phyloP scores from a whole-genome alignment of 2,113 vertebrate genomes.

The Apistogramma diplotaenia region DNA sequence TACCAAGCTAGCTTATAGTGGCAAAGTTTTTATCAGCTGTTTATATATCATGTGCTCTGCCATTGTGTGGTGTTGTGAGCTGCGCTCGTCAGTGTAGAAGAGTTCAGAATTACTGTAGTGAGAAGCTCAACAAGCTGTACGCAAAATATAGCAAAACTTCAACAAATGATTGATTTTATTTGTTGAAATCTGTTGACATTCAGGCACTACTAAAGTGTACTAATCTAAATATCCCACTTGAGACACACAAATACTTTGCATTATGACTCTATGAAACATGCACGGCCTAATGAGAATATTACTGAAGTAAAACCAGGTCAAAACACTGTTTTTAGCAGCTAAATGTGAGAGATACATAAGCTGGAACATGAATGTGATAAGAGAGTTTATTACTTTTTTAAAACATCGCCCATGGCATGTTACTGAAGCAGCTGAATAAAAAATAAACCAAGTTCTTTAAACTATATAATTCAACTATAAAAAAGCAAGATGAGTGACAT shows the following conservation, averaged over 20 bases:
- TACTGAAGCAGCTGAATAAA: slow-evolving; percentile 6
- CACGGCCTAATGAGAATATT: background rate
- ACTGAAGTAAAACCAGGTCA: slow-evolving; percentile 4
- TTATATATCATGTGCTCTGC: background rate
- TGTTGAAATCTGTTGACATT: background rate
- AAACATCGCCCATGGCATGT: slow-evolving; percentile 39
- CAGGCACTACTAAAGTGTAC: background rate
- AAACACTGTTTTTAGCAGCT: background rate
- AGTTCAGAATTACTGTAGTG: background rate
- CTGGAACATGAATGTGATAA: background rate
- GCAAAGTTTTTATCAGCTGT: background rate
- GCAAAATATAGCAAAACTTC: background rate
- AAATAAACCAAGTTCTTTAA: slow-evolving; percentile 31
- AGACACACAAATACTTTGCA: background rate
- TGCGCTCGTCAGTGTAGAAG: background rate
- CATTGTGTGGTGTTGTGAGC: background rate
- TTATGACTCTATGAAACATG: background rate
- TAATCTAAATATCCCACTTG: background rate
- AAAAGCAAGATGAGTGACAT: slow-evolving; percentile 34
- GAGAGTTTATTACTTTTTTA: slow-evolving; percentile 12
- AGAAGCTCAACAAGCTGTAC: fast-evolving
- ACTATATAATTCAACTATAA: slow-evolving; percentile 23
- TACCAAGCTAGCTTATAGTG: background rate
- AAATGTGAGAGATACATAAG: background rate
- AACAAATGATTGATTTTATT: background rate